Evolutionary conservation across 2,888 invertebrate species (phyloP), one percentile per base, ranked within the genome.

Genomic region (Nasonia oneida): DNA sequence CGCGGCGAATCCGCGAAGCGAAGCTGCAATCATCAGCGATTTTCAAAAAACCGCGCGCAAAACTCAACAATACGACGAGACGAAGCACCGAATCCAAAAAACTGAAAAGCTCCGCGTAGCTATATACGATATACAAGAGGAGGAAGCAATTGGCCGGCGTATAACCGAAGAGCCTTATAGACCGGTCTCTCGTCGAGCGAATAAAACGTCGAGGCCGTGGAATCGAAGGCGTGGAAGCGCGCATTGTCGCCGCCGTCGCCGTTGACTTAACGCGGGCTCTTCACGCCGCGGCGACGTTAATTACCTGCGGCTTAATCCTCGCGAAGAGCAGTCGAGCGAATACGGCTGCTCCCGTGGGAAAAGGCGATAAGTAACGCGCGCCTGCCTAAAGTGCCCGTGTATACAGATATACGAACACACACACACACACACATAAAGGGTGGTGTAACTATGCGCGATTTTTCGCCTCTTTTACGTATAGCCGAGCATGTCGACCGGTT

Each of bases 331-430:
- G 47, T 70, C 18, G 77, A 70, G 64, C 42, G 77, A 47, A 50
- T 23, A 73, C 53, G 67, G 77, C 73, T 80, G 83, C 79, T 84
- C 47, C 81, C 81, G 81, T 86, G 88, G 90, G 89, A 89, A 89
- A 89, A 85, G 84, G 83, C 82, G 86, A 78, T 83, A 71, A 67
- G 64, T n/a, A 57, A 12, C 12, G 53, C 14, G 70, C 15, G 37
- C 37, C 3, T 5, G 37, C 37, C 37, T 37, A 37, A 37, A 37
- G 37, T 37, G 37, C 37, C 4, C 3, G 10, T 42, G 23, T 47
- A n/a, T 47, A 42, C 47, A 18, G 29, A 14, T 18, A 64, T 10
- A 18, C 64, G 4, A 12, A 18, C 8, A 61, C 8, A 61, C 23
- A 61, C 3, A 29, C 64, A 61, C 57, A 61, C 3, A 29, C 64